Base-by-base conservation (phyloP, 2,888 invertebrate genomes). In the Andricus quercusramuli region DNA sequence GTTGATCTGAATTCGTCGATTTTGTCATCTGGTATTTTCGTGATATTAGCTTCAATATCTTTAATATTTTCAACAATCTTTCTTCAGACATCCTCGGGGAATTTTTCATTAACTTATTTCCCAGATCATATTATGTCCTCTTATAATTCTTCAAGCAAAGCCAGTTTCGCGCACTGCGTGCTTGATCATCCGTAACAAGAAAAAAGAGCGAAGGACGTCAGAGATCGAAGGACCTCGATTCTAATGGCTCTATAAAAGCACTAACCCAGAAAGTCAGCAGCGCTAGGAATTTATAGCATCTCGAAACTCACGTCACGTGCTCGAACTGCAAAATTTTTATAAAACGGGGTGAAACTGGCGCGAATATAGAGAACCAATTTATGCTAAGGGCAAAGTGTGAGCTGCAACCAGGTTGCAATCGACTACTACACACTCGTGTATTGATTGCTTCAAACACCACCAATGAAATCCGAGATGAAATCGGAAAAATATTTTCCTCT, bases 251-350 rank as follows among this genome's bases (percentile, higher is more conserved):
- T 68, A 68, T 68, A 68, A 68, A 68, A 68, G 67, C 22, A 44
- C 67, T 22, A 68, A 68, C 67, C 41, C 44, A 68, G 67, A 68
- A 68, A 68, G 67, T 68, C 44, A 44, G 25, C n/a, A 68, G 22
- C 41, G n/a, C 67, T 56, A 67, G 29, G n/a, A 41, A 41, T 44
- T 70, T 70, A 70, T 51, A 47, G 47, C 70, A 70, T 29, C 70
- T 70, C 47, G 20, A 70, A 47, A 70, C 70, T 51, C 70, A 70
- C 47, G 9, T 70, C 70, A 51, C 70, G 70, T 70, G 70, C 70
- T 47, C 47, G 47, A 70, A 70, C 70, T 70, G 47, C 70, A 70
- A 70, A 70, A 70, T 70, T 70, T 37, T 25, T 20, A 17, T 17
- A 51, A 56, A 56, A 70, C 6, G 47, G 29, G 29, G 47, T 25